Percentiles rank a stretch among this genome's conserved stretches.
These are phyloP conservation scores for Drosophila parthenogenetica DNA, from an alignment of 2,888 invertebrate species.

Conservation along the genomic window DNA sequence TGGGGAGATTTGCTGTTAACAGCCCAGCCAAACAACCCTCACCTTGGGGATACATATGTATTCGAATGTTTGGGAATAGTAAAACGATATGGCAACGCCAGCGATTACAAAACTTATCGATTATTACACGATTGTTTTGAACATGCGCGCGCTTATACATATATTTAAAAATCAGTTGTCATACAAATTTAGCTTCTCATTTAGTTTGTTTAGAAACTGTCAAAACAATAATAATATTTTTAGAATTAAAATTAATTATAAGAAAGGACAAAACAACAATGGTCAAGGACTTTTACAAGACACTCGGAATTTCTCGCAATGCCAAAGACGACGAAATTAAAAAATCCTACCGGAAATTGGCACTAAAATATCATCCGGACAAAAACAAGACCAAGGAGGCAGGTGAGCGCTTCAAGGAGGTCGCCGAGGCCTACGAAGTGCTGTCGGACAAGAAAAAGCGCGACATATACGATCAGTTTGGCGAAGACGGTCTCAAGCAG, in stretches of 20 bases:
- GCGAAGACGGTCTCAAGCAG: slow-evolving; percentile 96
- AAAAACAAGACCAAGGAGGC: slow-evolving; percentile 97
- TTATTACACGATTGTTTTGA: neutral
- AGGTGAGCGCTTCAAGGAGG: slow-evolving; percentile 97
- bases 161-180: neutral
- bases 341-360: slow-evolving; percentile 97
- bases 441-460: slow-evolving; percentile 97
- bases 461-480: slow-evolving; percentile 96
- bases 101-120: neutral
- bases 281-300: slow-evolving; percentile 99
- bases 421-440: slow-evolving; percentile 99
- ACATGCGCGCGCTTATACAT: neutral
- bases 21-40: neutral
- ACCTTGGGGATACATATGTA: neutral
- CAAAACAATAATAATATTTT: neutral
- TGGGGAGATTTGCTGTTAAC: neutral
- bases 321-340: slow-evolving; percentile 98
- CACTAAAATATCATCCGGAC: slow-evolving; percentile 98
- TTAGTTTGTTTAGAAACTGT: slow-evolving; percentile 5
- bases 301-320: slow-evolving; percentile 92
- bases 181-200: neutral
- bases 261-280: slow-evolving; percentile 85
- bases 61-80: neutral
- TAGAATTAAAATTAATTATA: neutral
- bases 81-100: neutral